phyloP scores from a whole-genome alignment of 2,888 invertebrate species.

The Globia sparganii region DNA sequence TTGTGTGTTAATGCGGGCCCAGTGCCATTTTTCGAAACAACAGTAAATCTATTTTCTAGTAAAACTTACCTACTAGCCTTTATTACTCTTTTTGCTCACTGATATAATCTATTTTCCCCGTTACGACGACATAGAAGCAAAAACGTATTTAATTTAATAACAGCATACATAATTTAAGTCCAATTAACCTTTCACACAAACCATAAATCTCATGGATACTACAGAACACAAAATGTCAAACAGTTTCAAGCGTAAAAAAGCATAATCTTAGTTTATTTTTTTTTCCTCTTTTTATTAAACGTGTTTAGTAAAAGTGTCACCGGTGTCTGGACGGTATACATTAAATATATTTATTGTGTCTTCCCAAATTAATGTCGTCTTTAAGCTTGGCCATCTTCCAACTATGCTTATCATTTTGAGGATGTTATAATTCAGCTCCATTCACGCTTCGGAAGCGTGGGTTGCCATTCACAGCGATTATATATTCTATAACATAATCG shows the following conservation, averaged over 20 bases:
- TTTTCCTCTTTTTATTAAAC: conserved; percentile 72
- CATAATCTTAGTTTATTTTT: conserved; percentile 52
- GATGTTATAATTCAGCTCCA: conserved; percentile 72
- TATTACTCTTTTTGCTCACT: neutral
- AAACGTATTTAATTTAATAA: conserved; percentile 4
- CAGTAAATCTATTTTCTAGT: too few relatives aligned
- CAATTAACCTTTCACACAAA: conserved; percentile 40
- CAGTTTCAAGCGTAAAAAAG: conserved; percentile 20
- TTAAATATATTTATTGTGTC: conserved; percentile 79
- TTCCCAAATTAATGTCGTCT: conserved; percentile 70
- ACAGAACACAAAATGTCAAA: conserved; percentile 46
- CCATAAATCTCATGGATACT: conserved; percentile 41
- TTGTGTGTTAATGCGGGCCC: neutral
- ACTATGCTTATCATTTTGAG: conserved; percentile 70
- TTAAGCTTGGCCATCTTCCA: conserved; percentile 75
- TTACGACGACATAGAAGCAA: neutral
- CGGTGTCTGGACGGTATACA: conserved; percentile 79
- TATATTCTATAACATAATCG: conserved; percentile 8
- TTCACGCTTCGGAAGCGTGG: conserved; percentile 68
- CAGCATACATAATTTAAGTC: conserved; percentile 12
- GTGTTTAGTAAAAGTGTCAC: conserved; percentile 82
- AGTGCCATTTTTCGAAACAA: neutral
- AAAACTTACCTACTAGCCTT: neutral
- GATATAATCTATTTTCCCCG: neutral
- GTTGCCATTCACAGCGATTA: conserved; percentile 64